Conservation (phyloP, 1,140 invertebrate genomes). For the Drosophila carrolli region DNA sequence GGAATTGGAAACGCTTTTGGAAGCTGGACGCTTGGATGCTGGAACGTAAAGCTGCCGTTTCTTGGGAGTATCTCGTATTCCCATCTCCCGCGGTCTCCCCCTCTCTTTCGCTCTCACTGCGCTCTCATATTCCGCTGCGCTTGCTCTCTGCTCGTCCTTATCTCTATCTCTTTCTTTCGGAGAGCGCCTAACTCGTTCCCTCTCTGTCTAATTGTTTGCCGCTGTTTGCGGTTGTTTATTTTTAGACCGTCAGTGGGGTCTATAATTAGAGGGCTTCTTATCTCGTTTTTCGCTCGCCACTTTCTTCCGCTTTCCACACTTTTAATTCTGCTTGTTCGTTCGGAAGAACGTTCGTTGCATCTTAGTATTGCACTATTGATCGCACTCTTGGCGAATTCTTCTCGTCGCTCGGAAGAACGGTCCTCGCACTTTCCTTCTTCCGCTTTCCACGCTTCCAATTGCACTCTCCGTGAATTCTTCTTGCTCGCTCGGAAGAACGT, state of each 20-base stretch:
- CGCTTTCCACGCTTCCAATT: constrained; percentile 4
- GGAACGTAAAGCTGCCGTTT: constrained; percentile 40
- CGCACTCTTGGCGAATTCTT: constrained; percentile 2
- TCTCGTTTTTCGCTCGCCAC: neutral
- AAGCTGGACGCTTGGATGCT: constrained; percentile 49
- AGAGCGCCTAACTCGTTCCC: constrained; percentile 1
- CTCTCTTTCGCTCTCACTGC: constrained; percentile 11
- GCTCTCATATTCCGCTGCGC: constrained; percentile 7
- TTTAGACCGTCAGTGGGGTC: constrained; percentile 55
- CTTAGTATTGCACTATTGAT: neutral
- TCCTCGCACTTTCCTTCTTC: neutral
- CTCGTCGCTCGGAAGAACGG: neutral
- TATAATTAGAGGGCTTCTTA: constrained; percentile 64
- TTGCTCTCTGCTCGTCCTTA: constrained; percentile 29
- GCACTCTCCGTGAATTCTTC: constrained; percentile 16
- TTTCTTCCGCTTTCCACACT: constrained; percentile 3
- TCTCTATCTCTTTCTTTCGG: constrained; percentile 7
- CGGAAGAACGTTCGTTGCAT: too few relatives aligned
- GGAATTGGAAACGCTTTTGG: constrained; percentile 76
- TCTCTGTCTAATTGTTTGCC: constrained; percentile 51
- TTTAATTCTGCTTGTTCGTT: neutral
- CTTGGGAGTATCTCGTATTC: constrained; percentile 18
- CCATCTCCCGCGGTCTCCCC: constrained; percentile 23
- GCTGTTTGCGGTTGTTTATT: constrained; percentile 66
- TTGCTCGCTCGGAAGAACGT: constrained; percentile 43